phyloP scores from a whole-genome alignment of 2,113 vertebrate genomes.

The Candoia aspera region DNA sequence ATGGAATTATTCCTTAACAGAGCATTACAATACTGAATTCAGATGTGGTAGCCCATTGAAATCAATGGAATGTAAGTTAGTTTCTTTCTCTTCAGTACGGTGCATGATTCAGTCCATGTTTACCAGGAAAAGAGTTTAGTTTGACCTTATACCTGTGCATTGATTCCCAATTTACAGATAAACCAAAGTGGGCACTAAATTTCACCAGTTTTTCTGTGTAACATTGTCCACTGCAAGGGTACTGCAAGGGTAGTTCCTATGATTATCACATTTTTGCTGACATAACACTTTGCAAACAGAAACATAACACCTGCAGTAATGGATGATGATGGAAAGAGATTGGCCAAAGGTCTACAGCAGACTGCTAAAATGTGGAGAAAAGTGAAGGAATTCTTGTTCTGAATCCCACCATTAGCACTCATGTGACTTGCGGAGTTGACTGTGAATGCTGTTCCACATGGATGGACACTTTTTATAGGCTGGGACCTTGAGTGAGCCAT shows the following conservation, averaged over 20 bases:
- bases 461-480: neutral
- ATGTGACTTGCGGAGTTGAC: neutral
- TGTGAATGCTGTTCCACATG: constrained; percentile 10
- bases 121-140: neutral
- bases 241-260: neutral
- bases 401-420: neutral
- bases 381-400: constrained; percentile 19
- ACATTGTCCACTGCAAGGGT: neutral
- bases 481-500: constrained; percentile 20
- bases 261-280: neutral
- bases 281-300: neutral
- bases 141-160: neutral
- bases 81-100: neutral
- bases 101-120: neutral
- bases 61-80: too few species aligned
- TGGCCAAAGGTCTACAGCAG: constrained; percentile 16
- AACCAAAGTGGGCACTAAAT: constrained; percentile 6
- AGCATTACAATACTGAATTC: neutral
- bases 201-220: neutral
- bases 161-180: neutral
- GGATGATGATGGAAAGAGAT: neutral
- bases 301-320: neutral
- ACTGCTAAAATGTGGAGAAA: constrained; percentile 9
- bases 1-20: neutral
- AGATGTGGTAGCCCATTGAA: neutral